Percentiles rank a stretch among this genome's conserved stretches.
These are phyloP conservation scores for Archips crataeganus DNA, from an alignment of 2,888 invertebrate species.

Conservation along the genomic window DNA sequence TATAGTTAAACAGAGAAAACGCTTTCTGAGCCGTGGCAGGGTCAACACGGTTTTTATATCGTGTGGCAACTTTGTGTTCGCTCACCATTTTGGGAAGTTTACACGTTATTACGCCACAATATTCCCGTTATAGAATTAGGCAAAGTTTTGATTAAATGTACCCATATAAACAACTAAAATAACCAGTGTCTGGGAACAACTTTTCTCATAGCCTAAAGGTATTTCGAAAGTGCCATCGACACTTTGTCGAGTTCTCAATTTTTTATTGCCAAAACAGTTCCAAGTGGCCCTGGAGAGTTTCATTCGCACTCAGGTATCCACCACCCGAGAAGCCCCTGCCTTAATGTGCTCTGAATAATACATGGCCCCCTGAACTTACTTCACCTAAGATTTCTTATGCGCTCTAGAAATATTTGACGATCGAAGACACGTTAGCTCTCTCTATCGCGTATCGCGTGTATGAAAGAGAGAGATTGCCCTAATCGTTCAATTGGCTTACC, in stretches of 20 bases:
- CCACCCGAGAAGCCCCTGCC: slow-evolving; percentile 47
- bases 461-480: slow-evolving; percentile 19
- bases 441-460: slow-evolving; percentile 1
- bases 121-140: not conserved
- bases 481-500: slow-evolving; percentile 13
- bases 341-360: slow-evolving; percentile 57
- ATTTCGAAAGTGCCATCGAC: slow-evolving; percentile 4
- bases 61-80: too few relatives aligned
- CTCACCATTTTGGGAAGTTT: too few relatives aligned
- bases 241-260: not conserved
- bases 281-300: slow-evolving; percentile 41
- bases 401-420: slow-evolving; percentile 16
- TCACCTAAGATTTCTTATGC: slow-evolving; percentile 19
- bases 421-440: slow-evolving; percentile 2
- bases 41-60: too few relatives aligned
- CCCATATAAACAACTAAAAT: not conserved
- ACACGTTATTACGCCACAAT: not conserved
- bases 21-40: too few relatives aligned
- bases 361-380: slow-evolving; percentile 50
- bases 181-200: not conserved
- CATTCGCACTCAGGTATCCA: slow-evolving; percentile 52
- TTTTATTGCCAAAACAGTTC: slow-evolving; percentile 9
- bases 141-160: not conserved
- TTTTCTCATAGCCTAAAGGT: not conserved
- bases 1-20: too few relatives aligned